Percentiles rank a stretch among this genome's conserved stretches.
phyloP scores from a whole-genome alignment of 2,888 invertebrate genomes.

The Odontomyia ornata region DNA sequence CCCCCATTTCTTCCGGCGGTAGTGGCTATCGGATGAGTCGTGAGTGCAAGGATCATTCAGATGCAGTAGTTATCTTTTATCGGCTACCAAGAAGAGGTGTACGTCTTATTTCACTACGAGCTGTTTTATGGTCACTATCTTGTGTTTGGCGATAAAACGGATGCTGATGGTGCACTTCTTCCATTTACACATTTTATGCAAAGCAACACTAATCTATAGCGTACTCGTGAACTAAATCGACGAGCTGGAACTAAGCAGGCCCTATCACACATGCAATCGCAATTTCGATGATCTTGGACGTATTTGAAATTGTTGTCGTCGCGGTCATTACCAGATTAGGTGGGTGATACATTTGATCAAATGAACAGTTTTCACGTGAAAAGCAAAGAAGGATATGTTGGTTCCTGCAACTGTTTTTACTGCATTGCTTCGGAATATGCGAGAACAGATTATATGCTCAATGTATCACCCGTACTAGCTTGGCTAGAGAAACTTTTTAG shows the following conservation, averaged over 20 bases:
- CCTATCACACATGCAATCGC: constrained; percentile 34
- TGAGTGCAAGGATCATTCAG: constrained; percentile 10
- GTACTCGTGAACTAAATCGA: constrained; percentile 22
- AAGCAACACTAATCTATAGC: constrained; percentile 22
- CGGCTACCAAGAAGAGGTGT: constrained; percentile 17
- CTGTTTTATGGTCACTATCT: not conserved
- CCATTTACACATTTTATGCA: constrained; percentile 35
- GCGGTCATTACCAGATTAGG: not conserved
- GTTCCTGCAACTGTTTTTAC: too few relatives aligned
- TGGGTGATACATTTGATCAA: not conserved
- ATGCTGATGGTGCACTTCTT: constrained; percentile 16
- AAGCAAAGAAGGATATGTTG: too few relatives aligned
- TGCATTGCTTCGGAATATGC: too few relatives aligned
- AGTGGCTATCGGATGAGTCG: not conserved
- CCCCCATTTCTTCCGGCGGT: constrained; percentile 5
- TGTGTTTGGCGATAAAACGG: not conserved
- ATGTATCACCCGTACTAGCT: not conserved
- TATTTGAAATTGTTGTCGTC: not conserved
- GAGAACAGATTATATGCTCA: not conserved
- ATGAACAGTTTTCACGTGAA: too few relatives aligned
- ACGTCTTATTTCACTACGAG: constrained; percentile 20
- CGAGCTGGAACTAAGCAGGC: not conserved
- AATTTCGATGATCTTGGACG: constrained; percentile 26
- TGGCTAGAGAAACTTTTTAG: not conserved
- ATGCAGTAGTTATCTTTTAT: constrained; percentile 19